phyloP scores from a whole-genome alignment of 2,797 vertebrate species.

The Diplodus sargus region DNA sequence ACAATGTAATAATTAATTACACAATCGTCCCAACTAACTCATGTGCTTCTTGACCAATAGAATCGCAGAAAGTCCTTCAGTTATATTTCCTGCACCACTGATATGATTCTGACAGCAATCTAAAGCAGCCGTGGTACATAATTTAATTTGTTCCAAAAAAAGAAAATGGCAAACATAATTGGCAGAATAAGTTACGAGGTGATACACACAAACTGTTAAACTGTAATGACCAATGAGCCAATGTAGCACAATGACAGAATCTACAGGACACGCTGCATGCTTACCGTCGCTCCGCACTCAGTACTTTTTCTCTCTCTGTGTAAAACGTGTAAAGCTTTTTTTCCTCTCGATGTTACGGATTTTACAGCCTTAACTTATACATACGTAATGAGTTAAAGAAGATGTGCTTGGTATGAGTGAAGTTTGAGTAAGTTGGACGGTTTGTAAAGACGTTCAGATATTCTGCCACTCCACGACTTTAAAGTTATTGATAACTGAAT shows the following conservation, averaged over 20 bases:
- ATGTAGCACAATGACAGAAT: constrained; percentile 13
- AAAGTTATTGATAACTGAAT: background rate
- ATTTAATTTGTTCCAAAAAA: background rate
- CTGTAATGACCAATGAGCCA: constrained; percentile 12
- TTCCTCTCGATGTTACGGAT: constrained; percentile 19
- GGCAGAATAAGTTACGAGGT: background rate
- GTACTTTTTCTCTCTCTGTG: constrained; percentile 6
- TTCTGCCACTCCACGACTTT: background rate
- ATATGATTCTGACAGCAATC: background rate
- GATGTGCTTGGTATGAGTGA: background rate
- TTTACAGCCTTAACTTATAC: constrained; percentile 5
- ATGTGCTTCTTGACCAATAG: background rate
- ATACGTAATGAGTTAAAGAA: constrained; percentile 8
- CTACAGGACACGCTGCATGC: constrained; percentile 18
- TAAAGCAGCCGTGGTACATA: background rate
- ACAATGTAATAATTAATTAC: background rate
- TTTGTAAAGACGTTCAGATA: background rate
- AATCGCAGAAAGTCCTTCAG: background rate
- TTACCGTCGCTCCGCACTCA: constrained; percentile 10
- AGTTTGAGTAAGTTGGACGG: background rate
- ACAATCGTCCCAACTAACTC: background rate
- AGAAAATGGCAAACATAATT: background rate
- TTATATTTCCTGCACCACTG: background rate
- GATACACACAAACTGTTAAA: background rate
- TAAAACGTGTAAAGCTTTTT: constrained; percentile 5